Evolutionary conservation across 2,888 invertebrate genomes (phyloP).

Genomic region (Campaea margaritaria): DNA sequence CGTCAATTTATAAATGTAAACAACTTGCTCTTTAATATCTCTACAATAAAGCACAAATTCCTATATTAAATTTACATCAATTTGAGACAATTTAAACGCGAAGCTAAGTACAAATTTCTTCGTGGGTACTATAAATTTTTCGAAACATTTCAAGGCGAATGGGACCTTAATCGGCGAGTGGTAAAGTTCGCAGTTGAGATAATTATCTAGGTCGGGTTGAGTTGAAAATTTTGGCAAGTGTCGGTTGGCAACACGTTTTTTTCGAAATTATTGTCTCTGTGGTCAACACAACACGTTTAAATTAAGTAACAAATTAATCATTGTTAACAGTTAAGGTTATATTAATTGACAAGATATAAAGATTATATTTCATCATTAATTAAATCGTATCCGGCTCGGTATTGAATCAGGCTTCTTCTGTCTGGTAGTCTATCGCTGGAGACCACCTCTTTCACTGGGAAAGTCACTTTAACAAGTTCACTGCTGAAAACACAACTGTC

Average conservation of each 20-base stretch:
- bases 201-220: conserved; percentile 33
- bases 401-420: too few species aligned
- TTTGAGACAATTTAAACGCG: conserved; percentile 17
- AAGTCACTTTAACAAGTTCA: too few species aligned
- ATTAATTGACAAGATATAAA: not conserved
- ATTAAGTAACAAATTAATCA: conserved; percentile 4
- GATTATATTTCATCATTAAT: too few species aligned
- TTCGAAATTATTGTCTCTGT: not conserved
- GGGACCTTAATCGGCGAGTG: not conserved
- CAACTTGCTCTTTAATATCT: conserved; percentile 30
- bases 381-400: too few species aligned
- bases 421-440: too few species aligned
- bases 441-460: too few species aligned
- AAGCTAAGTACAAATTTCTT: conserved; percentile 18
- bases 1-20: conserved; percentile 30
- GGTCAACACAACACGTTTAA: too few species aligned
- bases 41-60: conserved; percentile 27
- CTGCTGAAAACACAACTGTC: too few species aligned
- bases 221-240: conserved; percentile 40
- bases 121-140: not conserved
- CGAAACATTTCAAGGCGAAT: not conserved
- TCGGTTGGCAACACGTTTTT: conserved; percentile 28
- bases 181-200: too few species aligned
- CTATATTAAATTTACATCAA: not conserved
- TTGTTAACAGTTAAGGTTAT: not conserved